Evolutionary conservation across 2,888 invertebrate genomes (phyloP).

Genomic region (Caenorhabditis angaria): DNA sequence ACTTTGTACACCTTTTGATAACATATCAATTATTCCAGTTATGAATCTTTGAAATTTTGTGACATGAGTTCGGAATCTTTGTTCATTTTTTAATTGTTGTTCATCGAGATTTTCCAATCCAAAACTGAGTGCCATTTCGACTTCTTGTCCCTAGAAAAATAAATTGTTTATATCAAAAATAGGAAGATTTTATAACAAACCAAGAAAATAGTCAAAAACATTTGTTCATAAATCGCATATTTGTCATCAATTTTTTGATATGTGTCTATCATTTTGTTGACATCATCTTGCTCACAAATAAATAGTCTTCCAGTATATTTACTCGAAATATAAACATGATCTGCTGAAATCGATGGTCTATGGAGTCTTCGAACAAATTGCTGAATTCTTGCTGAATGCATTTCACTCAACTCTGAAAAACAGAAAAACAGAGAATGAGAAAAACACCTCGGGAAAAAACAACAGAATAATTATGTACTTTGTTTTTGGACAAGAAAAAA

Average conservation of each 20-base stretch:
- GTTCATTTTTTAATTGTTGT: constrained; percentile 54
- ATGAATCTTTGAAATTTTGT: constrained; percentile 67
- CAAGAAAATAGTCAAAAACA: constrained; percentile 65
- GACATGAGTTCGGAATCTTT: constrained; percentile 62
- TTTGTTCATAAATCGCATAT: constrained; percentile 62
- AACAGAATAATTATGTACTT: constrained; percentile 2
- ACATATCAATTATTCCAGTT: constrained; percentile 62
- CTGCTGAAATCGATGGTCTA: constrained; percentile 31
- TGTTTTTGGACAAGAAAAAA: not conserved
- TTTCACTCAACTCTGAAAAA: constrained; percentile 1
- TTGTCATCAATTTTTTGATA: constrained; percentile 65
- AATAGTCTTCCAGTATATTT: constrained; percentile 61
- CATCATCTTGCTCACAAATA: constrained; percentile 64
- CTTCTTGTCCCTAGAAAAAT: constrained; percentile 59
- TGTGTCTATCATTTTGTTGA: constrained; percentile 57
- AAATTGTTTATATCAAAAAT: constrained; percentile 8
- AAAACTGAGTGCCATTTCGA: constrained; percentile 64
- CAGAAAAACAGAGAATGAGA: not conserved
- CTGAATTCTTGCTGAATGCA: constrained; percentile 41
- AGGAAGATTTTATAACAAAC: constrained; percentile 37
- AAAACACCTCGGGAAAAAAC: not conserved
- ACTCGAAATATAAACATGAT: constrained; percentile 42
- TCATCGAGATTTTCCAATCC: constrained; percentile 62
- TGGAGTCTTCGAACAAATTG: constrained; percentile 40
- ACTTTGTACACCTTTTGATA: constrained; percentile 56